phyloP scores from a whole-genome alignment of 2,888 invertebrate genomes.

The Epistrophe grossulariae region DNA sequence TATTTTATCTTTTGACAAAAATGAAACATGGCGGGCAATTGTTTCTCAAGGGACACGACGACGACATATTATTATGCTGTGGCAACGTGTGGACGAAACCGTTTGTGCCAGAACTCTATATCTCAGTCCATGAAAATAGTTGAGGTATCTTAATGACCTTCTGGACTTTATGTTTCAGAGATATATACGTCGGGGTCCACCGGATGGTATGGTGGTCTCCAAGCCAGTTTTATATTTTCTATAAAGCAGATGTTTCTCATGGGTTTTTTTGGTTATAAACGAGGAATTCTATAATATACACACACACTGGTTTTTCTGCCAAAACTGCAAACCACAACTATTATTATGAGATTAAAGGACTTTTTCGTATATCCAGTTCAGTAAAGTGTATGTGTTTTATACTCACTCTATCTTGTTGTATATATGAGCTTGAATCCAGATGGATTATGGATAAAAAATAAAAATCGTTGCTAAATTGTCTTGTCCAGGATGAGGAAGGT shows the following conservation, averaged over 20 bases:
- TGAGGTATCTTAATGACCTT: conserved; percentile 63
- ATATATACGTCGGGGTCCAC: conserved; percentile 1
- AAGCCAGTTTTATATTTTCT: conserved; percentile 56
- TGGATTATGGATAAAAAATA: conserved; percentile 23
- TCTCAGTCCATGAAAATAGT: conserved; percentile 21
- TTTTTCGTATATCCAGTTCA: conserved; percentile 38
- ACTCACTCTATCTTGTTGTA: conserved; percentile 2
- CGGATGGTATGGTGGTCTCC: not conserved
- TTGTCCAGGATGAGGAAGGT: conserved; percentile 14
- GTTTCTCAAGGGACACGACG: conserved; percentile 35
- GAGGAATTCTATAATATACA: conserved; percentile 23
- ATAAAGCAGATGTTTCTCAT: conserved; percentile 66
- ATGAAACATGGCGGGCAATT: conserved; percentile 39
- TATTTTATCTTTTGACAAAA: conserved; percentile 55
- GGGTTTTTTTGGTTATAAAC: conserved; percentile 57
- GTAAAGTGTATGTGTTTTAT: conserved; percentile 2
- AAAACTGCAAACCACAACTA: conserved; percentile 67
- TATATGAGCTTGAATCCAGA: conserved; percentile 2
- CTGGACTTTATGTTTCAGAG: conserved; percentile 40
- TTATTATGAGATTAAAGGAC: conserved; percentile 72
- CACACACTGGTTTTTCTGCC: conserved; percentile 30
- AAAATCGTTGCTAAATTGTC: conserved; percentile 32
- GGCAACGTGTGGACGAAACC: conserved; percentile 36
- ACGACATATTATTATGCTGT: conserved; percentile 34
- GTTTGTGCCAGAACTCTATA: conserved; percentile 10